Conservation (phyloP, 2,888 invertebrate genomes). For the Leucophenga montana region DNA sequence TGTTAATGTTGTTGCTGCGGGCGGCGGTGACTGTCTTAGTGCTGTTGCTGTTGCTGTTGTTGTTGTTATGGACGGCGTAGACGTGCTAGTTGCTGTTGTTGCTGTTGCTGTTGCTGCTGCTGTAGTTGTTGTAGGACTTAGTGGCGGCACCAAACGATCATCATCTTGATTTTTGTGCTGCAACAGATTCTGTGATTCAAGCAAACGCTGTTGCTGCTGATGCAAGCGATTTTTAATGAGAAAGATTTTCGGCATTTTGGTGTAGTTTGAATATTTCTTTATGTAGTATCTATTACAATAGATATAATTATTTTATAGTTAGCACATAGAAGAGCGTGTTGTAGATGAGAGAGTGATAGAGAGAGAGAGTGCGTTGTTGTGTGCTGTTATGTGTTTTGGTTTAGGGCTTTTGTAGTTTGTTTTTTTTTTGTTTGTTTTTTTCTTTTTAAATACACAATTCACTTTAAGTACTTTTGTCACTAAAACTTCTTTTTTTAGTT, state of each 20-base stretch:
- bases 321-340: no score
- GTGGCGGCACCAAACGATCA: constrained; percentile 78
- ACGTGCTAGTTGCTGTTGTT: background rate
- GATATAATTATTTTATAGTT: background rate
- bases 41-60: constrained; percentile 27
- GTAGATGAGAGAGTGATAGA: no score
- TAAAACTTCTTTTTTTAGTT: constrained; percentile 15
- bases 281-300: no score
- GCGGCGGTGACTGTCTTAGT: constrained; percentile 12
- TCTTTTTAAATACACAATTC: no score
- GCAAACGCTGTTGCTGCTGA: constrained; percentile 89
- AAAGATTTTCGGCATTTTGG: constrained; percentile 92
- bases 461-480: background rate
- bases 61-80: constrained; percentile 19
- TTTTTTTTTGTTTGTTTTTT: background rate
- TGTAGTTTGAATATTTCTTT: constrained; percentile 28
- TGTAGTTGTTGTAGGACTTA: constrained; percentile 74
- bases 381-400: no score
- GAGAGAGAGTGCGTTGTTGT: no score
- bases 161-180: constrained; percentile 77
- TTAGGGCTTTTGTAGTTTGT: background rate
- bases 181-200: constrained; percentile 88
- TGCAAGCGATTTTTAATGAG: constrained; percentile 92
- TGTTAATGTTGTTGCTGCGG: constrained; percentile 26
- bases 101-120: constrained; percentile 50